These are phyloP conservation scores for Endomychus coccineus DNA, from an alignment of 2,888 invertebrate genomes.

Conservation along the genomic window DNA sequence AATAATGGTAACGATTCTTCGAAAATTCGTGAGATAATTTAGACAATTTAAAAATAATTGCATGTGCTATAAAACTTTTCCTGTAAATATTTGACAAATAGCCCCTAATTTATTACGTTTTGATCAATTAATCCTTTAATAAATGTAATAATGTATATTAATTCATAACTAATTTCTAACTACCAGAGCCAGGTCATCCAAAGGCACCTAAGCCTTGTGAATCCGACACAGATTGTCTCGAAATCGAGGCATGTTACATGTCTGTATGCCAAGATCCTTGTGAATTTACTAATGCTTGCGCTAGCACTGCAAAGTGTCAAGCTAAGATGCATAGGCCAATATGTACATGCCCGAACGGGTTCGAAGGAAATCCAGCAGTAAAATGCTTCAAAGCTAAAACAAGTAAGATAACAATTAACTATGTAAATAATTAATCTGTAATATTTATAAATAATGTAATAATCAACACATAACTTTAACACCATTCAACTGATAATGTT, in stretches of 20 bases:
- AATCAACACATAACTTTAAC: too few relatives aligned
- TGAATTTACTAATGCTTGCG: conserved; percentile 72
- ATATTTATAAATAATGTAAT: too few relatives aligned
- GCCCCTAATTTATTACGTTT: too few relatives aligned
- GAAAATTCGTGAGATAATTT: too few relatives aligned
- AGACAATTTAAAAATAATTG: too few relatives aligned
- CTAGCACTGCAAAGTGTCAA: conserved; percentile 66
- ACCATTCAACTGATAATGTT: too few relatives aligned
- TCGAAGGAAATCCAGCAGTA: conserved; percentile 74
- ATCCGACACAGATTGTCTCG: conserved; percentile 77
- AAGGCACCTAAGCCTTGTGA: conserved; percentile 72
- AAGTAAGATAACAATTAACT: conserved; percentile 60
- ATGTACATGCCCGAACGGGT: conserved; percentile 72
- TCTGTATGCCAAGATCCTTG: conserved; percentile 77
- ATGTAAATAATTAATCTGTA: too few relatives aligned
- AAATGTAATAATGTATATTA: too few relatives aligned
- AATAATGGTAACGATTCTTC: too few relatives aligned
- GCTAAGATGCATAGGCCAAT: conserved; percentile 77
- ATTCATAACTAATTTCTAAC: conserved; percentile 22
- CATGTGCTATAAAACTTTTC: too few relatives aligned
- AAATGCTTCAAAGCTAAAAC: conserved; percentile 68
- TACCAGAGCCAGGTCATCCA: conserved; percentile 60
- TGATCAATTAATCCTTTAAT: too few relatives aligned
- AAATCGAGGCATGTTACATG: conserved; percentile 76
- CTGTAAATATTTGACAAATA: too few relatives aligned